These are phyloP conservation scores for Scaptomyza tumidula DNA, from an alignment of 2,888 invertebrate species.

Conservation along the genomic window DNA sequence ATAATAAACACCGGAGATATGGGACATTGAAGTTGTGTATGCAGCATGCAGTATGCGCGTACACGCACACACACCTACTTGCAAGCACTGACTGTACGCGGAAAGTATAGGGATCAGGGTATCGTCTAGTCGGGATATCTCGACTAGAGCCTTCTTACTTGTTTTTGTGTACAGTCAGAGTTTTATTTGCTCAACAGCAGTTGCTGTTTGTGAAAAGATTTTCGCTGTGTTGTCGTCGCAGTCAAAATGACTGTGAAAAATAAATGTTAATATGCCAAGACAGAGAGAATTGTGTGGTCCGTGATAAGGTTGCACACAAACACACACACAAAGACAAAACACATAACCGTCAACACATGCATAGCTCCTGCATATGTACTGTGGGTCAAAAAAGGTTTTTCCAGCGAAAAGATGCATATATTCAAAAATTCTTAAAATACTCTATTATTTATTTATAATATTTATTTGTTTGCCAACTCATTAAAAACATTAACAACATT, in stretches of 20 bases:
- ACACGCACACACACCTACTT: too few relatives aligned
- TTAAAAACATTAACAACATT: not conserved
- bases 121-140: too few relatives aligned
- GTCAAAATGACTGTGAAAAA: constrained; percentile 74
- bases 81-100: too few relatives aligned
- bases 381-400: not conserved
- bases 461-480: not conserved
- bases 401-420: too few relatives aligned
- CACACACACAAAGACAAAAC: not conserved
- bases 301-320: constrained; percentile 42
- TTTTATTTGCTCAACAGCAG: constrained; percentile 59
- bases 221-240: constrained; percentile 71
- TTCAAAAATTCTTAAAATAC: not conserved
- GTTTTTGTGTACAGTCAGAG: constrained; percentile 46
- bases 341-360: not conserved
- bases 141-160: too few relatives aligned
- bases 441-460: not conserved
- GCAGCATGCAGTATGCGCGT: too few relatives aligned
- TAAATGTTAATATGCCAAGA: constrained; percentile 77
- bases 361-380: constrained; percentile 3
- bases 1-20: too few relatives aligned
- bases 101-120: too few relatives aligned
- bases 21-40: too few relatives aligned
- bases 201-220: constrained; percentile 55
- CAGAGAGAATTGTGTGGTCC: constrained; percentile 46